Base-by-base conservation (phyloP, 2,888 invertebrate genomes). In the Limnephilus rhombicus region DNA sequence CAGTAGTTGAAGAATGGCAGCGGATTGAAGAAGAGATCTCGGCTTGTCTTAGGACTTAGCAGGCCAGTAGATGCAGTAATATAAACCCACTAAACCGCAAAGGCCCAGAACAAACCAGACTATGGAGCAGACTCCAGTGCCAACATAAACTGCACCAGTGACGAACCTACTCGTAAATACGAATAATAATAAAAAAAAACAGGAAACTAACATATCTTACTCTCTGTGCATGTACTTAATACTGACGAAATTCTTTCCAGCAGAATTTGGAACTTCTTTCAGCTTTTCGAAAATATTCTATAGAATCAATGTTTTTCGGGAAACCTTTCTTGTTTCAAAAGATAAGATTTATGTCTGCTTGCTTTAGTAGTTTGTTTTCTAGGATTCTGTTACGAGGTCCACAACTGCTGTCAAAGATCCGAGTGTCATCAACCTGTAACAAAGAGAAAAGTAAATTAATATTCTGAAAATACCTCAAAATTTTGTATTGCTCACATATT, bases 11-110 rank as follows among this genome's bases (percentile, higher is more conserved):
- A 68, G 24, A n/a, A 68, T 68, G 24, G 68, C 68, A 68, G 49
- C 41, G 29, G 13, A 82, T 15, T 81, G 86, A 34, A 90, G 93
- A 90, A 12, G 31, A 85, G 24, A 31, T 94, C 95, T 94, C 94
- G 94, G 95, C 96, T 96, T 96, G 96, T 96, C 97, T 98, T 97
- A 98, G 98, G 98, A 98, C 98, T 98, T 98, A 98, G 98, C 97
- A 98, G 98, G 98, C 98, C 98, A 98, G 98, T 98, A 98, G 97
- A 97, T 96, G 96, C 45, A 92, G 93, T 94, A 93, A 94, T 95
- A 96, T 96, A 95, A 95, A 97, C 97, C 96, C 96, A 96, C 96
- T 96, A 96, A 97, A 97, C 97, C 97, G 96, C 97, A 97, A 97
- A 97, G 97, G 97, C 97, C 97, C 97, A 97, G 95, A 96, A 96